phyloP scores from a whole-genome alignment of 2,888 invertebrate genomes.

The Antitype chi region DNA sequence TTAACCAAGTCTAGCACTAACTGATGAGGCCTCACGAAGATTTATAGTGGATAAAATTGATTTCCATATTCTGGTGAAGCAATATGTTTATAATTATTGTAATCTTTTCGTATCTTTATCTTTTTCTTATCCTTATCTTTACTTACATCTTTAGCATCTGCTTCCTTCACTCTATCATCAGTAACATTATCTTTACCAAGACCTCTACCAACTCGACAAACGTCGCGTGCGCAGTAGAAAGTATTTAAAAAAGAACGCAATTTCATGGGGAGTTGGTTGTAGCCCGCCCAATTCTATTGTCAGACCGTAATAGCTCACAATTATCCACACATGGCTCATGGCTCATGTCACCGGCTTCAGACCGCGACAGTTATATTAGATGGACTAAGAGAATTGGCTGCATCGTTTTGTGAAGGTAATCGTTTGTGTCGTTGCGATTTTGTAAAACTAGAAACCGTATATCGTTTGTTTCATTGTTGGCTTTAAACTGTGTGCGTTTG shows the following conservation, averaged over 20 bases:
- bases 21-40: background rate
- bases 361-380: slow-evolving; percentile 68
- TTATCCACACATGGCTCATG: slow-evolving; percentile 78
- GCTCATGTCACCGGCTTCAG: slow-evolving; percentile 73
- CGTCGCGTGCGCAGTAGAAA: slow-evolving; percentile 76
- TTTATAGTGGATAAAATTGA: slow-evolving; percentile 13
- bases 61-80: slow-evolving; percentile 7
- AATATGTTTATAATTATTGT: background rate
- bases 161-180: background rate
- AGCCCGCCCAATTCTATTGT: slow-evolving; percentile 89
- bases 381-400: slow-evolving; percentile 62
- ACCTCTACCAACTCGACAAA: slow-evolving; percentile 59
- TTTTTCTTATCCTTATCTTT: background rate
- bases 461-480: slow-evolving; percentile 56
- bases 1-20: slow-evolving; percentile 9
- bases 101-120: background rate
- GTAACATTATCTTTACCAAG: background rate
- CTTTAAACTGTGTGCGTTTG: slow-evolving; percentile 11
- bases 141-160: background rate
- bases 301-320: slow-evolving; percentile 82
- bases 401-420: slow-evolving; percentile 66
- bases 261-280: slow-evolving; percentile 85
- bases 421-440: slow-evolving; percentile 66
- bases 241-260: slow-evolving; percentile 87
- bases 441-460: slow-evolving; percentile 65